These are phyloP conservation scores for Lasiurus cinereus DNA, from an alignment of 2,113 vertebrate species.

Conservation along the genomic window DNA sequence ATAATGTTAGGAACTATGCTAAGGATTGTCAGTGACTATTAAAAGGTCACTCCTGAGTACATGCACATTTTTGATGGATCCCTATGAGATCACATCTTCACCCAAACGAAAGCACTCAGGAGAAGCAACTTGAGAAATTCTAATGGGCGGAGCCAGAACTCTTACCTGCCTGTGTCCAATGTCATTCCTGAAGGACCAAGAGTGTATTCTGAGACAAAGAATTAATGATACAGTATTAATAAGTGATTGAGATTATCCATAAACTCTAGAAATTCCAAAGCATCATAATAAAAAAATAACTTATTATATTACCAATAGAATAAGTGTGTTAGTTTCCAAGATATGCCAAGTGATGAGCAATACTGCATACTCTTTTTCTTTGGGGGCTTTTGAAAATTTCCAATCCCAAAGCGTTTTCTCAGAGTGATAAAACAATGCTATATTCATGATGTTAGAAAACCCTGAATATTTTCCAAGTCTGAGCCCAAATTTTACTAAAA, in stretches of 20 bases:
- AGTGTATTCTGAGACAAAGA: neutral
- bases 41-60: neutral
- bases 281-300: neutral
- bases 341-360: neutral
- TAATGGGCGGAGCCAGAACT: neutral
- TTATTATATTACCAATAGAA: neutral
- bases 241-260: neutral
- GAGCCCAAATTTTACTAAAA: neutral
- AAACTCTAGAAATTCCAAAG: neutral
- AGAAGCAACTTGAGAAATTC: neutral
- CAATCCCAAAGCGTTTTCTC: constrained; percentile 17
- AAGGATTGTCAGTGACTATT: neutral
- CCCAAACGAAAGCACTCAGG: neutral
- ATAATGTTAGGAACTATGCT: neutral
- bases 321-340: neutral
- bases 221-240: neutral
- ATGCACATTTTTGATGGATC: neutral
- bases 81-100: neutral
- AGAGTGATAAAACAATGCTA: neutral
- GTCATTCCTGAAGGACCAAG: neutral
- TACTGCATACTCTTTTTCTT: constrained; percentile 25
- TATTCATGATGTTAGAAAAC: constrained; percentile 21
- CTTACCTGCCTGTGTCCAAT: neutral
- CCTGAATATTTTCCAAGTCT: neutral
- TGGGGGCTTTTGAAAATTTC: constrained; percentile 5